phyloP scores from a whole-genome alignment of 64 coral and sea anemone genomes.

The Acropora yongei region DNA sequence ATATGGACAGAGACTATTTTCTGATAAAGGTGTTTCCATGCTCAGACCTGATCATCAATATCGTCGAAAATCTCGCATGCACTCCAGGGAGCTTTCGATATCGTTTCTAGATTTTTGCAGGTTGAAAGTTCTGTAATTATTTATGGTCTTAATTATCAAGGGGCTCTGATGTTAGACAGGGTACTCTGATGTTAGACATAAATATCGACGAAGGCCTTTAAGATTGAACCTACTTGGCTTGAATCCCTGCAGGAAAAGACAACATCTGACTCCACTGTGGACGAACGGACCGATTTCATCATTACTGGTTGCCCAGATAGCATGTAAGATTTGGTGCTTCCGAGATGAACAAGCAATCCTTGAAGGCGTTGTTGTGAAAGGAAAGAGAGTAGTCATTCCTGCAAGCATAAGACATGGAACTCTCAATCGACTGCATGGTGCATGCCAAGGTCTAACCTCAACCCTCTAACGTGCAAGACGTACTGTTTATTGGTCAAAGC shows the following conservation, averaged over 20 bases:
- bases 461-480: not conserved
- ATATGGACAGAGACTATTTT: no score
- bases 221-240: not conserved
- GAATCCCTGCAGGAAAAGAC: not conserved
- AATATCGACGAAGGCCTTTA: not conserved
- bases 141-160: no score
- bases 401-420: not conserved
- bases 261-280: not conserved
- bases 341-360: not conserved
- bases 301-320: not conserved
- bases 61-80: no score
- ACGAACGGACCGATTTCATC: not conserved
- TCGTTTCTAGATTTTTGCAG: no score
- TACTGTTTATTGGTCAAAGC: not conserved
- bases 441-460: not conserved
- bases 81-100: no score
- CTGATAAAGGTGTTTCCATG: no score
- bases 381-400: not conserved
- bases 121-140: no score
- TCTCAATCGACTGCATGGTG: not conserved
- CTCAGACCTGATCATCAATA: no score
- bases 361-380: not conserved
- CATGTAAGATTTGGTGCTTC: not conserved
- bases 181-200: not conserved
- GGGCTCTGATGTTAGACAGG: no score